Base-by-base conservation (phyloP, 2,113 vertebrate species). In the Ceyx cyanopectus region DNA sequence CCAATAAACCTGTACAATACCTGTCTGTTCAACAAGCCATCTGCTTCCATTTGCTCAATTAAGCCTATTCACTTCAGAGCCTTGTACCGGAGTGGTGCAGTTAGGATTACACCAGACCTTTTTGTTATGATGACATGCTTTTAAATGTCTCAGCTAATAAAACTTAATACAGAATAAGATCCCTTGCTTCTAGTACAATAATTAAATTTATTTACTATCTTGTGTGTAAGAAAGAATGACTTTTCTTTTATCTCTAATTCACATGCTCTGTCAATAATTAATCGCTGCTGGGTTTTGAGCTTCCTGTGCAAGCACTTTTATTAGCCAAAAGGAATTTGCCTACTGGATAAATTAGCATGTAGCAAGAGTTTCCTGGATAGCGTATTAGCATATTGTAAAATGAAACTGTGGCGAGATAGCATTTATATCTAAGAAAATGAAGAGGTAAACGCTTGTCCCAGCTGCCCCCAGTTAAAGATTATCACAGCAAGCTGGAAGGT, bases 141-240 rank as follows among this genome's bases (percentile, higher is more conserved):
- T 98, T 98, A 98, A 98, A 97, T 94, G 97, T 97, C 97, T 97
- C 95, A 41, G 94, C 97, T 98, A 98, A 97, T 98, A 97, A 98
- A 98, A 97, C 95, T 97, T 97, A 97, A 97, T 97, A 95, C 87
- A 94, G 93, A 97, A n/a, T 60, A 97, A 95, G 97, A 97, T 98
- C 97, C 97, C 97, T 91, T 89, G 97, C 97, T 97, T 97, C 96
- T 94, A 79, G 88, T 96, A 97, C 97, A 94, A 91, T 97, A 97
- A 98, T 98, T 97, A 98, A 97, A 97, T 98, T 97, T 98, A 98
- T 97, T 98, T 98, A 98, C 98, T 98, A 97, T 97, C 87, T 80
- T 43, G 37, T 77, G 77, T 65, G 81, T 81, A 69, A 96, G 96
- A 95, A 97, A 97, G 95, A 97, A 96, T 83, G 97, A 93, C 94